Evolutionary conservation across 2,888 invertebrate species (phyloP), one percentile per base, ranked within the genome.

Genomic region (Syrista parreyssii): DNA sequence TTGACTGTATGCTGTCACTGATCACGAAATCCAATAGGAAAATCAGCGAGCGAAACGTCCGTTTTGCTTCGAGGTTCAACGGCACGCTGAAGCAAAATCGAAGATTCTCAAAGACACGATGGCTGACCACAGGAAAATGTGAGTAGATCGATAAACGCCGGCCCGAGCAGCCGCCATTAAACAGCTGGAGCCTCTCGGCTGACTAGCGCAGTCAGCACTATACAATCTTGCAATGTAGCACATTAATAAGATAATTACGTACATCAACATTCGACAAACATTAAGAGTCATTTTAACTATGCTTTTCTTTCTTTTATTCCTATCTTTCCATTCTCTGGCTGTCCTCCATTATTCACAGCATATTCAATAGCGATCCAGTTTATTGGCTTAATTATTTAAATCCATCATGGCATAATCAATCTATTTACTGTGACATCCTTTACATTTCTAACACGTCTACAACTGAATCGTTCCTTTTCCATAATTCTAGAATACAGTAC

Each of bases 71-170:
- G 55, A 55, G 55, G 23, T 55, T 55, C 23, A 55, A 55, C 55
- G 55, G 55, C 23, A 9, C 55, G 55, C 23, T 55, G 9, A 55
- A 6, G 55, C 55, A 0, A 23, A 55, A 23, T 23, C 55, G 55
- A 55, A 71, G 71, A 33, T 71, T 12, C 71, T 71, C 12, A 33
- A 9, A 31, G 12, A 71, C 71, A 33, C 12, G 81, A 88, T 88
- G 88, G 86, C 88, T 77, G 88, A 88, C 76, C 86, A 82, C 78
- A 83, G 84, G 78, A 88, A 88, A 86, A 88, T 88, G 88, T 88
- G 75, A 88, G 88, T 86, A 68, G 34, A 55, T 55, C 55, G 55
- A 55, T 55, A 55, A 55, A 55, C 23, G 55, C 55, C 55, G 55
- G 55, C 9, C 23, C 55, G 55, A 55, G 55, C 23, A 23, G 55